Evolutionary conservation across 2,797 vertebrate genomes (phyloP), one percentile per base, ranked within the genome.

Genomic region (Somateria mollissima): DNA sequence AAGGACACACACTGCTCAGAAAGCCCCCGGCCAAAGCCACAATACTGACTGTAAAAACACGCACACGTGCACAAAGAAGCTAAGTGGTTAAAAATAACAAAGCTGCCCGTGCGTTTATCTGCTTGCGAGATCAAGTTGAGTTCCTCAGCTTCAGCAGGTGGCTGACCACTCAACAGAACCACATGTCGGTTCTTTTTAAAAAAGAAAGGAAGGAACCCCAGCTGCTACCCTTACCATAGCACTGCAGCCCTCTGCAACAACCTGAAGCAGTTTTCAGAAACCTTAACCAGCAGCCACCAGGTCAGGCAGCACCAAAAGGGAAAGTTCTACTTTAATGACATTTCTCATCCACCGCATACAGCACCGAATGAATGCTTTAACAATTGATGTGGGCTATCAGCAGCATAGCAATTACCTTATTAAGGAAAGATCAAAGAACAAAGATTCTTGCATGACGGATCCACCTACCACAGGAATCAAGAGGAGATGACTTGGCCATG

Each of bases 121-220:
- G 28, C 75, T 78, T 56, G 77, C 41, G 70, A 13, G 64, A 95
- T 36, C 49, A 56, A 84, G 22, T 0, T 32, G 39, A 92, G 65
- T 74, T 89, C 87, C 89, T 90, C 88, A 93, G 36, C 47, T 78
- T 75, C 32, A 72, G 58, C 90, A 81, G 83, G 92, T 94, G 86
- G 65, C 37, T 41, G 17, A 78, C 30, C 0, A 18, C 80, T 76
- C 37, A 74, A 43, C 34, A 88, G 17, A 93, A 20, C 19, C 85
- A 79, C 2, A 10, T 13, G 62, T 36, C 37, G 15, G 18, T 37
- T 79, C 27, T 71, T 91, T 47, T 47, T 20, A 6, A 36, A 89
- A 77, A 45, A n/a, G 14, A 47, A 58, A 43, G 13, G n/a, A 28
- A 43, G 0, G 43, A 61, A 16, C 56, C 9, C 32, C 34, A 90